phyloP scores from a whole-genome alignment of 2,888 invertebrate species.

The Adelognathus sp. region DNA sequence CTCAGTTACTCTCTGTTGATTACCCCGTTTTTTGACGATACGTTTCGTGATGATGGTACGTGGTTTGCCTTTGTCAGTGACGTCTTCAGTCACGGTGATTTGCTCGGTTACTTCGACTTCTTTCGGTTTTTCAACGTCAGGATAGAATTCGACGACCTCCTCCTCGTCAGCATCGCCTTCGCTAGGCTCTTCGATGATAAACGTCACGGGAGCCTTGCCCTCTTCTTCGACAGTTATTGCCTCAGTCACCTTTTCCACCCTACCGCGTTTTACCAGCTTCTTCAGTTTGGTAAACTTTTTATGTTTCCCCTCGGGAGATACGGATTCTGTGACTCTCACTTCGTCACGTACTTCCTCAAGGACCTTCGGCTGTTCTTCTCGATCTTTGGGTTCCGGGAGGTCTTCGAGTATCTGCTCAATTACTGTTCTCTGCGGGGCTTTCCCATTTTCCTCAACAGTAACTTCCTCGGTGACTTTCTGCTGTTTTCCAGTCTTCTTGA shows the following conservation, averaged over 20 bases:
- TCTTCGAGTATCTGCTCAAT: conserved; percentile 70
- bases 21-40: conserved; percentile 66
- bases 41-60: conserved; percentile 67
- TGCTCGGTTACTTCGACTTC: conserved; percentile 54
- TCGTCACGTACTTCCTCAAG: conserved; percentile 72
- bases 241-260: conserved; percentile 74
- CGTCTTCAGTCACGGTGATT: conserved; percentile 59
- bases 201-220: conserved; percentile 79
- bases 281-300: conserved; percentile 78
- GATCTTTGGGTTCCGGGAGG: conserved; percentile 31
- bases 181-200: conserved; percentile 78
- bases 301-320: conserved; percentile 73
- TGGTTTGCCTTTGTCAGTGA: conserved; percentile 66
- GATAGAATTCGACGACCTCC: conserved; percentile 46
- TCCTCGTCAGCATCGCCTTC: conserved; percentile 70
- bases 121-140: conserved; percentile 31
- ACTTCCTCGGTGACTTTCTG: conserved; percentile 61
- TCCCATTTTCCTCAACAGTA: conserved; percentile 78
- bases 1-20: conserved; percentile 60
- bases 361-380: conserved; percentile 43
- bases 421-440: conserved; percentile 70
- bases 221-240: conserved; percentile 78
- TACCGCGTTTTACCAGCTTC: conserved; percentile 70
- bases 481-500: conserved; percentile 75
- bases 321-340: conserved; percentile 71